Percentiles rank a stretch among this genome's conserved stretches.
phyloP scores from a whole-genome alignment of 2,888 invertebrate species.

The Andrena hattorfiana region DNA sequence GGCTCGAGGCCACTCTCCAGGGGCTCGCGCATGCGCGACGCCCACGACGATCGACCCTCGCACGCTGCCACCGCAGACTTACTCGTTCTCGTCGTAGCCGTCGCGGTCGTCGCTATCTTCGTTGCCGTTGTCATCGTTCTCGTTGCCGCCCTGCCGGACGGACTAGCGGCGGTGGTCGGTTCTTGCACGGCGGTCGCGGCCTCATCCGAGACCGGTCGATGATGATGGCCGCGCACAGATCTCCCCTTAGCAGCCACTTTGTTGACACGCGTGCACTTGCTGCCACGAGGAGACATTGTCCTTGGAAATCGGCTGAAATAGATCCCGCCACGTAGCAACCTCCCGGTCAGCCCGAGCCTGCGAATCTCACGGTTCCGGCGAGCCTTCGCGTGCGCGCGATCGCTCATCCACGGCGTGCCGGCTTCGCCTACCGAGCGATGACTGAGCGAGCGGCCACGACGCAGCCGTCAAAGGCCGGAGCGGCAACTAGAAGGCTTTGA shows the following conservation, averaged over 20 bases:
- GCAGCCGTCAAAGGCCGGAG: conserved; percentile 84
- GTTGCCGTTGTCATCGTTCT: conserved; percentile 26
- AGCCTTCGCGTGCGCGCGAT: conserved; percentile 66
- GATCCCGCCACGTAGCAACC: conserved; percentile 15
- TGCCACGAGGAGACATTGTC: conserved; percentile 69
- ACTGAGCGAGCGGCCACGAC: conserved; percentile 84
- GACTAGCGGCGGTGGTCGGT: neutral
- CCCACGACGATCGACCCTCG: conserved; percentile 76
- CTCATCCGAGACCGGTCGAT: conserved; percentile 17
- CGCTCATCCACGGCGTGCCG: conserved; percentile 78
- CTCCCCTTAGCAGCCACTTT: conserved; percentile 68
- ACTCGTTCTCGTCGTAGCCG: conserved; percentile 45
- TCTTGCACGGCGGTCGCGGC: conserved; percentile 78
- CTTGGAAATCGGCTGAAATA: neutral
- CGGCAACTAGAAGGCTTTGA: conserved; percentile 84
- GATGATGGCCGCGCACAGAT: conserved; percentile 73
- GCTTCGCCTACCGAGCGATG: conserved; percentile 84
- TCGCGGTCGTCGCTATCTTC: conserved; percentile 14
- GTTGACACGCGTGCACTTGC: conserved; percentile 63
- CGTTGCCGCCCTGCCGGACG: conserved; percentile 15
- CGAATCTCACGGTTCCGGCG: conserved; percentile 54
- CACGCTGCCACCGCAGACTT: conserved; percentile 67
- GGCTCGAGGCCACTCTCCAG: conserved; percentile 83
- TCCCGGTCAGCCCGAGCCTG: conserved; percentile 14
- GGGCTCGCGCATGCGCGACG: conserved; percentile 85